A percentile compares a stretch with the other conserved stretches of the same genome.
These are phyloP conservation scores for Bos javanicus DNA, from an alignment of 2,113 vertebrate genomes.

Conservation along the genomic window DNA sequence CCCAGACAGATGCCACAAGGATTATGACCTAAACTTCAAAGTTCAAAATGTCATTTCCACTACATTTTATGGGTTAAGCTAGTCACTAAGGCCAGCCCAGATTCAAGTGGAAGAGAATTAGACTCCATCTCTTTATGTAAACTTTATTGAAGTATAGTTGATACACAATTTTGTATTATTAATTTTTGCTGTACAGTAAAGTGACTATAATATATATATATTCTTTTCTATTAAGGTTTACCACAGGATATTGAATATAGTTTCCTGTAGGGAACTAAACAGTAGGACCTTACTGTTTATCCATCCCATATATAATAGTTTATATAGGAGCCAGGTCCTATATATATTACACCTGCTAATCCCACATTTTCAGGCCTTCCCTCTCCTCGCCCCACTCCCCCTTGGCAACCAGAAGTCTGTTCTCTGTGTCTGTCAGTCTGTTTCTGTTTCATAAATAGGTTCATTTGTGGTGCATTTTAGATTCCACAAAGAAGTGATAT, in stretches of 20 bases:
- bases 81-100: neutral
- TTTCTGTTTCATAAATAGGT: neutral
- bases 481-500: neutral
- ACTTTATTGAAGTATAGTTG: neutral
- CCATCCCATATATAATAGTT: neutral
- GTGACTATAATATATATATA: neutral
- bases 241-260: neutral
- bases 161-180: neutral
- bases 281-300: neutral
- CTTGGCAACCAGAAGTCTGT: neutral
- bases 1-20: neutral
- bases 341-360: neutral
- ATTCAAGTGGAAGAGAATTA: neutral
- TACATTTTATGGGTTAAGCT: neutral
- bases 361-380: neutral
- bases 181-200: neutral
- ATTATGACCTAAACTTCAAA: neutral
- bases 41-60: neutral
- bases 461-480: neutral
- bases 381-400: neutral
- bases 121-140: neutral
- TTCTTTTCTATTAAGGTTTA: neutral
- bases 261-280: neutral
- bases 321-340: too few species aligned
- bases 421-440: neutral